phyloP scores from a whole-genome alignment of 2,797 vertebrate genomes.

The Fistularia tabacaria region DNA sequence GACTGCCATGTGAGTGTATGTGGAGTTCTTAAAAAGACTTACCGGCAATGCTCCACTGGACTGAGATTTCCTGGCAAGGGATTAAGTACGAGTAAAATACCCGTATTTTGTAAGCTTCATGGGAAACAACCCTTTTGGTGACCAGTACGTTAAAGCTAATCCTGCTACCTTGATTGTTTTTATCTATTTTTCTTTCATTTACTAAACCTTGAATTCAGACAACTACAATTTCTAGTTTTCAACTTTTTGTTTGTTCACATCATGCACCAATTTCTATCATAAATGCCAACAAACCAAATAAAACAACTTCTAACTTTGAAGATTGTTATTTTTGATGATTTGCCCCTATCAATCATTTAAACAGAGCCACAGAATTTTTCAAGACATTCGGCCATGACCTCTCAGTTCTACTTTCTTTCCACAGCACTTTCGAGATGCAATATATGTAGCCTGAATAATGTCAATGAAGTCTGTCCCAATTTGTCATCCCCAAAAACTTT shows the following conservation, averaged over 20 bases:
- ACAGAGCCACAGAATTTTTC: no score
- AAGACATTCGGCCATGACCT: no score
- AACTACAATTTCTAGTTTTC: no score
- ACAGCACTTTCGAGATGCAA: conserved; percentile 38
- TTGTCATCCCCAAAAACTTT: conserved; percentile 25
- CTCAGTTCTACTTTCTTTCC: conserved; percentile 51
- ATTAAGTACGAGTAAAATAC: conserved; percentile 23
- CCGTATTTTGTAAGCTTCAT: conserved; percentile 21
- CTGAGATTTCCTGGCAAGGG: conserved; percentile 33
- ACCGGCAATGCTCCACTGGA: conserved; percentile 17
- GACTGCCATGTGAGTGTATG: conserved; percentile 22
- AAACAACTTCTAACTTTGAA: no score
- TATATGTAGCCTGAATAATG: conserved; percentile 47
- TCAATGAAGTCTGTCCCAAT: conserved; percentile 23
- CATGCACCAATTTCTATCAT: no score
- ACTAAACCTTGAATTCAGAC: not conserved
- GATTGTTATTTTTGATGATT: no score
- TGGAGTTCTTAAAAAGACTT: conserved; percentile 18
- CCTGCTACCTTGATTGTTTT: conserved; percentile 4
- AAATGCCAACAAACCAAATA: no score
- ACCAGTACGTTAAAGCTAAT: conserved; percentile 8
- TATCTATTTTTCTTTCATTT: no score
- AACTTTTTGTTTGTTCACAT: no score
- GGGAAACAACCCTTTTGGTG: conserved; percentile 11
- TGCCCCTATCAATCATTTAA: no score